Evolutionary conservation across 2,888 invertebrate species (phyloP), one percentile per base, ranked within the genome.

Genomic region (Augiades crinisus): DNA sequence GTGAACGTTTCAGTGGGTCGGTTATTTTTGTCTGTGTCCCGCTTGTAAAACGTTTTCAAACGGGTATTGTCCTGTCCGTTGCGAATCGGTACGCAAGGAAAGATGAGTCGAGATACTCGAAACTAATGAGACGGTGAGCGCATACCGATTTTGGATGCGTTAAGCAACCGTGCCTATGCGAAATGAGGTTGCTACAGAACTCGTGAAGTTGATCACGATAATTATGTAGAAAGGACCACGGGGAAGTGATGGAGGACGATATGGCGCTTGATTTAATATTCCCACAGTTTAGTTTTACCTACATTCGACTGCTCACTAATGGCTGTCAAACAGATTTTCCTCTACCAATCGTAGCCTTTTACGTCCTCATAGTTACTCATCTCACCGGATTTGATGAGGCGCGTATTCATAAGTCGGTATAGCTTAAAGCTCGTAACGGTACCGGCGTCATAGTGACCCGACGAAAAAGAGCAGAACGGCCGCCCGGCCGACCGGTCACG

Each of bases 371-470:
- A 19, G 3, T 3, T 19, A 27, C 12, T 30, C 10, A 27, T 10
- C 27, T 38, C 7, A 40, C 6, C 22, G 22, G 17, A 36, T 37
- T 19, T 36, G 19, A 36, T 19, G 27, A 27, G 27, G 27, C 8
- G 6, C 27, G 27, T 21, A 27, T 46, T 36, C 46, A 37, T 46
- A 46, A 46, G 24, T 27, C 8, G 5, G 30, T 30, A 60, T 64
- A 64, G 61, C 63, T 65, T 58, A 51, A 61, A 64, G 65, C n/a
- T 44, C 61, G 64, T 80, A 85, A 84, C 84, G 82, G 85, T 75
- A 74, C 63, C 62, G 65, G 59, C 78, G 81, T 75, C 76, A 78
- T 75, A 71, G 81, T 81, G 81, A 82, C 79, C 81, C 65, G 77
- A 66, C 72, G 70, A 78, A 75, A 74, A 80, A 72, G 70, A 70